Evolutionary conservation across 2,113 vertebrate species (phyloP).

Genomic region (Alethe diademata): DNA sequence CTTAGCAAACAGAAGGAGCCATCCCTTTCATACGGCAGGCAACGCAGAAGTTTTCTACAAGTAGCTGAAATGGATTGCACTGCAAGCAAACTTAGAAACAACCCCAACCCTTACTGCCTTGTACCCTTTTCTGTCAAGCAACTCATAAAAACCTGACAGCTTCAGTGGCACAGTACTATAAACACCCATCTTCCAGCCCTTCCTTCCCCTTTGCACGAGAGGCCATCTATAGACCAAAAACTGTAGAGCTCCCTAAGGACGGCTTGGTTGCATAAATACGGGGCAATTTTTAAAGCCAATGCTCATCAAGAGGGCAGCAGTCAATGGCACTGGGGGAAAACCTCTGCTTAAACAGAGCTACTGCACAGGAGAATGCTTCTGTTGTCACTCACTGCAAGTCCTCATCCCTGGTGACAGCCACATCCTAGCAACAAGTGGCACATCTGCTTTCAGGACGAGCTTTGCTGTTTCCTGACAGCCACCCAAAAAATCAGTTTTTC

Average conservation of each 20-base stretch:
- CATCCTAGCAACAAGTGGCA: constrained; percentile 58
- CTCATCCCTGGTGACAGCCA: neutral
- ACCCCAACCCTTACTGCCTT: neutral
- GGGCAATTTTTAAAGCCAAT: neutral
- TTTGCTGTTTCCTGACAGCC: neutral
- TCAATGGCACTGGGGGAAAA: neutral
- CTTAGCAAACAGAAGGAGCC: neutral
- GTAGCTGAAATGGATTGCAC: neutral
- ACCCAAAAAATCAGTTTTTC: neutral
- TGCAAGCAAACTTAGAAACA: neutral
- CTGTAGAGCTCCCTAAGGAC: neutral
- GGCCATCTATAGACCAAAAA: constrained; percentile 16
- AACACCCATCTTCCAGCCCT: neutral
- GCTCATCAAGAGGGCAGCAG: neutral
- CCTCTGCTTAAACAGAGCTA: neutral
- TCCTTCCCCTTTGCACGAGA: neutral
- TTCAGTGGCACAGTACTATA: neutral
- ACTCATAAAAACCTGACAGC: neutral
- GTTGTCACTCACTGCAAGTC: neutral
- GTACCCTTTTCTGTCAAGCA: neutral
- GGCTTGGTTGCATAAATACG: neutral
- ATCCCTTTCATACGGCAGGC: rapidly evolving
- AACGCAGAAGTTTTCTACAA: neutral
- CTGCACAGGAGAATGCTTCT: neutral
- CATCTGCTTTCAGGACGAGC: constrained; percentile 33